Percentiles rank a stretch among this genome's conserved stretches.
phyloP scores from a whole-genome alignment of 2,113 vertebrate genomes.

The Pipa parva region DNA sequence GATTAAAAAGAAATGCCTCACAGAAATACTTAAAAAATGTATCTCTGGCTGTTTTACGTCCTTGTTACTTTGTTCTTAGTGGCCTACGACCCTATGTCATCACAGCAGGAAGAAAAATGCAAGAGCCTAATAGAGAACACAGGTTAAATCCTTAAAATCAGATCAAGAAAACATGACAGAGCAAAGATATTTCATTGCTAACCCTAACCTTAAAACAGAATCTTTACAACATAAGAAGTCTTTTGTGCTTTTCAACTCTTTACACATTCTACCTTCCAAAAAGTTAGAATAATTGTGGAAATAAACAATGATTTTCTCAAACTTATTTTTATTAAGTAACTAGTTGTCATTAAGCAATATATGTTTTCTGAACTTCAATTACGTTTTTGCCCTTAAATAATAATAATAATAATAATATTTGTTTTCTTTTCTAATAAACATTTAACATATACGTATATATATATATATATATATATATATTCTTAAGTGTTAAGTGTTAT shows the following conservation, averaged over 20 bases:
- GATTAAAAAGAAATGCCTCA: conserved; percentile 4
- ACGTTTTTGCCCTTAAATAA: too few species aligned
- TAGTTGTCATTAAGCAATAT: too few species aligned
- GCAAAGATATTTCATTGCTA: conserved; percentile 9
- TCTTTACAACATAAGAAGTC: conserved; percentile 7
- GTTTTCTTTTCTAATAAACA: too few species aligned
- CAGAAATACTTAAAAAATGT: not conserved
- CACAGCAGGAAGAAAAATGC: conserved; percentile 32
- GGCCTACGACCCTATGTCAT: conserved; percentile 27
- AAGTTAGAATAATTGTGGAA: not conserved
- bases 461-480: too few species aligned
- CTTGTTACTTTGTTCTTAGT: conserved; percentile 19
- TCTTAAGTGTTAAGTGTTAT: too few species aligned
- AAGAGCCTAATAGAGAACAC: conserved; percentile 28
- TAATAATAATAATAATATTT: too few species aligned
- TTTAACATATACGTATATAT: too few species aligned
- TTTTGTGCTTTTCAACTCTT: conserved; percentile 9
- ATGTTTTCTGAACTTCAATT: too few species aligned
- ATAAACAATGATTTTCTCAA: not conserved
- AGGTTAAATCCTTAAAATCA: conserved; percentile 36
- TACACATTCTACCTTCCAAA: conserved; percentile 5
- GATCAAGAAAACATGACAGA: conserved; percentile 36
- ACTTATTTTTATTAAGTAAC: too few species aligned
- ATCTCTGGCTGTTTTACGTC: conserved; percentile 16
- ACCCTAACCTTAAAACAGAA: conserved; percentile 24